Base-by-base conservation (phyloP, 92 coral and sea anemone genomes). In the Heliopora coerulea region DNA sequence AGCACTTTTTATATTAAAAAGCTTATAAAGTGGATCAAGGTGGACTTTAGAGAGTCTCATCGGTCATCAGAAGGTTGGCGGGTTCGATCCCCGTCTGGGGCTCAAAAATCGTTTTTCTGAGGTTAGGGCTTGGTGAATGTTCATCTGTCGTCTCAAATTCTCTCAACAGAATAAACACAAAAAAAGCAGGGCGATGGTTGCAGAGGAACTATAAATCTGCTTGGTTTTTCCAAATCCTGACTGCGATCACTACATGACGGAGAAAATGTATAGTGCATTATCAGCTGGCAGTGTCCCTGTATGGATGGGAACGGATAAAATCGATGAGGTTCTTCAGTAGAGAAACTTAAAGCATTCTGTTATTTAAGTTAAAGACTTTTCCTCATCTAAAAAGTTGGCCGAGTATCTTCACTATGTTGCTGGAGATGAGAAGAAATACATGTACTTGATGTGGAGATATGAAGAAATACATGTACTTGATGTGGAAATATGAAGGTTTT, bases 251-350 rank as follows among this genome's bases (percentile, higher is more conserved):
- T 93, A 90, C 58, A 85, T 93, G 46, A 96, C 91, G 33, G 98
- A 93, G 57, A 85, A 96, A 39, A 82, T 93, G 0, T 83, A 90
- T 63, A 96, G 89, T 67, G 93, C 98, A 0, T 73, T 93, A 3
- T 90, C 98, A 1, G 89, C 96, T 4, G 95, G 98, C n/a, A 85
- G 91, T 12, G 98, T 93, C 3, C 98, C 98, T 0, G 88, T 93
- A 0, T 93, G 86, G 82, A 78, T 93, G 90, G 98, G 98, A 23
- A 89, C 98, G 15, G 96, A 90, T 48, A 90, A 87, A 83, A 89
- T 93, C 60, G 95, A 93, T 56, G 85, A 93, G 24, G 91, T 88
- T 73, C 79, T 92, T 25, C 91, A 88, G 59, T 70, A 63, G 77
- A 95, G 96, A 73, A 93, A 90, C 74, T 79, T 93, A 27, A 85